These are phyloP conservation scores for zebrafish (Danio rerio) DNA, from an alignment of 2,113 vertebrate genomes.

Conservation along the genomic window GRCz12tu NC_133200.1:23184501-23185000, in stretches of 20 bases:
- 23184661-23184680: conserved; percentile 20
- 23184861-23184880: too few relatives aligned
- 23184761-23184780: conserved; percentile 5
- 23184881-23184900: too few relatives aligned
- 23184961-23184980: too few relatives aligned
- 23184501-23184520: conserved; percentile 51
- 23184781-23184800: neutral
- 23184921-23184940: too few relatives aligned
- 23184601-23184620: neutral
- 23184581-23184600: conserved; percentile 39
- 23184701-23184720: neutral
- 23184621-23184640: conserved; percentile 1
- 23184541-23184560: conserved; percentile 58
- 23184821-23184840: too few relatives aligned
- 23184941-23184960: too few relatives aligned
- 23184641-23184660: conserved; percentile 1
- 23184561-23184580: conserved; percentile 64
- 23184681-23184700: conserved; percentile 2
- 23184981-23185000: too few relatives aligned
- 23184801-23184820: neutral
- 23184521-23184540: conserved; percentile 68
- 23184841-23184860: too few relatives aligned
- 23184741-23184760: conserved; percentile 11
- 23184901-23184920: too few relatives aligned
- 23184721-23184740: neutral